Percentiles rank a stretch among this genome's conserved stretches.
phyloP scores from a whole-genome alignment of 2,797 vertebrate genomes.

The Tapirus indicus region DNA sequence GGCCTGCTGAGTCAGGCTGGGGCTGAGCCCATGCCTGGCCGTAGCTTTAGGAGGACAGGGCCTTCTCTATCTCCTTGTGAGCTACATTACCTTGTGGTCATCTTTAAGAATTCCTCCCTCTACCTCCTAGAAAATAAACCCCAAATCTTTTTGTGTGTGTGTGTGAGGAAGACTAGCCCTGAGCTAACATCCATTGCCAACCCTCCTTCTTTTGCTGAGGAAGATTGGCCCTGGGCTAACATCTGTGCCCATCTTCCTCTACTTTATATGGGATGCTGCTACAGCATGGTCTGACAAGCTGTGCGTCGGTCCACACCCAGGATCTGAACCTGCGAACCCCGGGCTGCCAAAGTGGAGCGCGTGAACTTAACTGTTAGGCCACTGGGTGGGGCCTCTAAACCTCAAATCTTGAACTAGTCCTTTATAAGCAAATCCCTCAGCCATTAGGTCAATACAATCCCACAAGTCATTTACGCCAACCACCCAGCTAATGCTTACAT shows the following conservation, averaged over 20 bases:
- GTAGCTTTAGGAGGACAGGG: background rate
- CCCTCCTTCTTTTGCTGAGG: no score
- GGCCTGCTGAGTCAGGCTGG: conserved; percentile 57
- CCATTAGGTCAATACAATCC: background rate
- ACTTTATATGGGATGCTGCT: no score
- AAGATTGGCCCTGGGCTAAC: no score
- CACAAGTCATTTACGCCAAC: background rate
- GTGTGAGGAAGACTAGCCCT: no score
- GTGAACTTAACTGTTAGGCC: no score
- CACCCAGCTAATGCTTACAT: background rate
- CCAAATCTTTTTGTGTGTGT: no score
- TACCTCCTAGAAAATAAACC: background rate
- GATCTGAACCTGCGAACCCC: no score
- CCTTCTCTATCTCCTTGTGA: background rate
- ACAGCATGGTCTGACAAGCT: no score
- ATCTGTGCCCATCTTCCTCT: no score
- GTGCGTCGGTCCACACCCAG: no score
- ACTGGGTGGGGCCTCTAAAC: background rate
- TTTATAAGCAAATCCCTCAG: background rate
- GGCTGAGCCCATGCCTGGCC: background rate
- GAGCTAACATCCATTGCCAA: no score
- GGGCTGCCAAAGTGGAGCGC: no score
- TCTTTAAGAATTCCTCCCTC: background rate
- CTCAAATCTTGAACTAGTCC: background rate
- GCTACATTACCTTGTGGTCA: background rate